Percentiles rank a stretch among this genome's conserved stretches.
These are phyloP conservation scores for Mesodorylaimus sp. DNA, from an alignment of 2,888 invertebrate genomes.

Conservation along the genomic window DNA sequence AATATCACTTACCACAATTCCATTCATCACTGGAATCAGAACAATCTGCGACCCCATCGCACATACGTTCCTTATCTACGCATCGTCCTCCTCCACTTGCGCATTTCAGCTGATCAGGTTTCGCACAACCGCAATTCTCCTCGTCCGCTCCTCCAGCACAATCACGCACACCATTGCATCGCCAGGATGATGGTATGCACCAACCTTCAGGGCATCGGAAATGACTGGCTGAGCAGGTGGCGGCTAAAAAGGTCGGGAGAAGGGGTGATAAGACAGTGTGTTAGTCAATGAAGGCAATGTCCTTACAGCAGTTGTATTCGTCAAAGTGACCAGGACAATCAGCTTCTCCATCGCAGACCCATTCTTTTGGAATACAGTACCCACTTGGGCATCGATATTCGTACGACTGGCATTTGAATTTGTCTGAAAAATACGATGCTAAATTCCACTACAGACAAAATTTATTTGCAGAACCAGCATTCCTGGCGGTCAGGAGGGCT, in stretches of 20 bases:
- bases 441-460: not conserved
- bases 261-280: too few relatives aligned
- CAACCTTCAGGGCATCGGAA: slow-evolving; percentile 43
- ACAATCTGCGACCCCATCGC: slow-evolving; percentile 45
- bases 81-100: slow-evolving; percentile 43
- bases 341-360: slow-evolving; percentile 43
- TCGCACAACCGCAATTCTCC: slow-evolving; percentile 14
- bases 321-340: slow-evolving; percentile 57
- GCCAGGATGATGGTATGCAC: slow-evolving; percentile 40
- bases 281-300: too few relatives aligned
- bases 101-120: slow-evolving; percentile 1
- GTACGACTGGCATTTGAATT: slow-evolving; percentile 18
- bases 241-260: slow-evolving; percentile 6
- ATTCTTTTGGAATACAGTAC: slow-evolving; percentile 42
- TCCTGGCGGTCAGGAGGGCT: too few relatives aligned
- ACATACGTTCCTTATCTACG: slow-evolving; percentile 36
- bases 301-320: slow-evolving; percentile 44
- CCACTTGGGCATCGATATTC: slow-evolving; percentile 40
- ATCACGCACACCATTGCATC: slow-evolving; percentile 21
- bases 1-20: slow-evolving; percentile 33
- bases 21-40: slow-evolving; percentile 47
- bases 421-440: slow-evolving; percentile 6
- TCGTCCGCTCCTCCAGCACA: slow-evolving; percentile 21
- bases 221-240: slow-evolving; percentile 7
- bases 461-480: too few relatives aligned